Conservation (phyloP, 2,888 invertebrate species). For the Xestia sexstrigata region DNA sequence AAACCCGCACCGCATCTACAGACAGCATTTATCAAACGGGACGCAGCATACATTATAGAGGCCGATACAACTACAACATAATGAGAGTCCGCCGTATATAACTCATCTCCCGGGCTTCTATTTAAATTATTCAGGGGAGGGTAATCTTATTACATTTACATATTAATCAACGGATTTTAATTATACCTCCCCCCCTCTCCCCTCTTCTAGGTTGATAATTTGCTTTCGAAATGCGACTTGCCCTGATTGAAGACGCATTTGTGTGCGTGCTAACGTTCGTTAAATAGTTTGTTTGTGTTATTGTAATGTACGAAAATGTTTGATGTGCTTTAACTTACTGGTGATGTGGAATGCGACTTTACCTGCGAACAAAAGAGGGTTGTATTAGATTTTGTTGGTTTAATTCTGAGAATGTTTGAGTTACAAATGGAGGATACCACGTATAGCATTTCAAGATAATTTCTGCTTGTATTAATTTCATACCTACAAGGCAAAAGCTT, state of each 20-base stretch:
- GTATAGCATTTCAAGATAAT: neutral
- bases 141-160: slow-evolving; percentile 99
- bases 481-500: neutral
- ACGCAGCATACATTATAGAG: slow-evolving; percentile 78
- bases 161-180: slow-evolving; percentile 99
- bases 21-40: slow-evolving; percentile 81
- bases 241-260: slow-evolving; percentile 84
- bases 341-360: slow-evolving; percentile 68
- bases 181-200: slow-evolving; percentile 95
- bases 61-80: slow-evolving; percentile 83
- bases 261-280: slow-evolving; percentile 81
- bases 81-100: slow-evolving; percentile 86
- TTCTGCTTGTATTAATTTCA: neutral
- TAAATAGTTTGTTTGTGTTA: slow-evolving; percentile 83
- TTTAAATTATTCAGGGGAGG: slow-evolving; percentile 96
- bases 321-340: slow-evolving; percentile 71
- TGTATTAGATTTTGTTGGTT: slow-evolving; percentile 37
- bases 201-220: slow-evolving; percentile 89
- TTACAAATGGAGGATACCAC: slow-evolving; percentile 7
- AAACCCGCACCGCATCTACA: slow-evolving; percentile 58
- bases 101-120: slow-evolving; percentile 87
- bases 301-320: slow-evolving; percentile 69
- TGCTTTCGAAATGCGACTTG: slow-evolving; percentile 89
- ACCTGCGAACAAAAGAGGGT: slow-evolving; percentile 78
- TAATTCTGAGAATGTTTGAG: slow-evolving; percentile 18